phyloP scores from a whole-genome alignment of 2,113 vertebrate genomes.

The Etia nguti region DNA sequence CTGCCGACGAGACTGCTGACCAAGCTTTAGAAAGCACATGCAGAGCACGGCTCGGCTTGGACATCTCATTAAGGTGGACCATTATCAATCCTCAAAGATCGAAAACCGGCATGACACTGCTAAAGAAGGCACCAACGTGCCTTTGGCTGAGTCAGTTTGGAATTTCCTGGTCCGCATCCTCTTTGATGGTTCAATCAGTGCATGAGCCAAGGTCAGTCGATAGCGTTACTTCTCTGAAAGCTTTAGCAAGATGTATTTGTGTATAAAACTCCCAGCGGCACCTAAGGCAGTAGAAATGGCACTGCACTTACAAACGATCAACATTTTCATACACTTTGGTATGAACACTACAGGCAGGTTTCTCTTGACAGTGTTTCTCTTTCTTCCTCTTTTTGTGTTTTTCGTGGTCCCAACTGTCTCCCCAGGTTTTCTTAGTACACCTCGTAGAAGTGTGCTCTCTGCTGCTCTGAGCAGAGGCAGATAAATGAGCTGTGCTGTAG shows the following conservation, averaged over 20 bases:
- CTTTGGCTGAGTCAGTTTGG: conserved; percentile 53
- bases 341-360: not conserved
- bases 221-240: conserved; percentile 2
- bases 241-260: not conserved
- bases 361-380: not conserved
- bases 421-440: conserved; percentile 10
- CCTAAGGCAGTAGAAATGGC: not conserved
- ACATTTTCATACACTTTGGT: conserved; percentile 7
- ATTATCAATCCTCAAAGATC: conserved; percentile 65
- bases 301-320: not conserved
- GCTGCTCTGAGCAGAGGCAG: conserved; percentile 52
- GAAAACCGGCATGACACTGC: conserved; percentile 51
- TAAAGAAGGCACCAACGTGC: conserved; percentile 24
- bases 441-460: conserved; percentile 37
- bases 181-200: conserved; percentile 49
- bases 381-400: not conserved
- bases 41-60: conserved; percentile 12
- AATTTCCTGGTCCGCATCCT: conserved; percentile 42
- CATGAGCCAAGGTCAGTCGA: conserved; percentile 43
- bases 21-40: conserved; percentile 20
- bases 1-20: conserved; percentile 47
- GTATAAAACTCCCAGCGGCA: not conserved
- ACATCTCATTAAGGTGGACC: conserved; percentile 53
- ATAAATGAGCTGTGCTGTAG: conserved; percentile 69
- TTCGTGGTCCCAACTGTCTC: conserved; percentile 20